These are phyloP conservation scores for Microcebus griseorufus DNA, from an alignment of 2,113 vertebrate genomes.

Conservation along the genomic window DNA sequence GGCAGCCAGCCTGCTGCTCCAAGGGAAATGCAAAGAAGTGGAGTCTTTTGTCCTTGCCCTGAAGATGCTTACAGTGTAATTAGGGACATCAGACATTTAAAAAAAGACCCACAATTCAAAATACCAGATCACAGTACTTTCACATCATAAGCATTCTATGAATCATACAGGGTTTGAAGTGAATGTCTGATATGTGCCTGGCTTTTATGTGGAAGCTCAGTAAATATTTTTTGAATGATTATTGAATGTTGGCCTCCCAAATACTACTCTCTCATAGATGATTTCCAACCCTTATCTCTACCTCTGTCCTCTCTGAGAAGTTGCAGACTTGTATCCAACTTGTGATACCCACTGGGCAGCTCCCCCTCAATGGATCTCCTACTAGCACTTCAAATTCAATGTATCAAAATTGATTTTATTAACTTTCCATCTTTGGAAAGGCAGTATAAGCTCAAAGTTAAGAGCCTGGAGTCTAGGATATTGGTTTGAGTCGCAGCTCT, in stretches of 20 bases:
- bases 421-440: conserved; percentile 22
- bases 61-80: not conserved
- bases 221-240: conserved; percentile 26
- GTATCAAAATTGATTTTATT: not conserved
- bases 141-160: not conserved
- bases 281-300: not conserved
- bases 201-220: not conserved
- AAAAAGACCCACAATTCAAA: conserved; percentile 20
- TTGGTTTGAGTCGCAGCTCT: not conserved
- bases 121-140: not conserved
- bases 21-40: conserved; percentile 1
- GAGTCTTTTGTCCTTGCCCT: conserved; percentile 9
- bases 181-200: not conserved
- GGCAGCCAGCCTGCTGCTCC: not conserved
- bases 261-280: not conserved
- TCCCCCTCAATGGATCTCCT: not conserved
- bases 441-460: not conserved
- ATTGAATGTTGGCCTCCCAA: not conserved
- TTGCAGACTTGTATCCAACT: not conserved
- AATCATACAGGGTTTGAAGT: not conserved
- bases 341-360: not conserved
- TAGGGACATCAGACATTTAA: not conserved
- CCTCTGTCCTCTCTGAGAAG: not conserved
- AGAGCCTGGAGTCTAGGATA: not conserved
- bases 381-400: not conserved